Conservation (phyloP, 2,113 vertebrate species). For the Odocoileus hemionus region DNA sequence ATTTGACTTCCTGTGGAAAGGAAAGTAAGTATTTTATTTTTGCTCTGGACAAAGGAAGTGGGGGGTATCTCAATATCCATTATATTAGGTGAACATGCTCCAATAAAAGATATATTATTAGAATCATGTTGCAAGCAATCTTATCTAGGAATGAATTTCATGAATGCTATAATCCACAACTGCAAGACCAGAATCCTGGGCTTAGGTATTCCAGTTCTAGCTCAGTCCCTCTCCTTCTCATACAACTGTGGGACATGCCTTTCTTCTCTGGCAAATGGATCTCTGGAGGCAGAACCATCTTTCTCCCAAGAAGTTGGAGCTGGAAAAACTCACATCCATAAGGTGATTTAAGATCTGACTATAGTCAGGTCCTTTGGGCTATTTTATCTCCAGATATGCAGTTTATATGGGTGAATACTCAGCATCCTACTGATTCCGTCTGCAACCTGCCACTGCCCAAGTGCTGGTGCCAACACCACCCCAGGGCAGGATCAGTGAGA, state of each 20-base stretch:
- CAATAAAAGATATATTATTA: background rate
- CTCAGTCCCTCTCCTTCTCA: background rate
- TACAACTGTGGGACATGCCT: accelerated
- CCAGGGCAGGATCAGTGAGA: background rate
- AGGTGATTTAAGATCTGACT: background rate
- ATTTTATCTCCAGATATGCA: background rate
- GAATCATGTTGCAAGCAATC: background rate
- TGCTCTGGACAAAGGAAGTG: background rate
- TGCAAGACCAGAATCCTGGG: background rate
- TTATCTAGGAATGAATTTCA: background rate
- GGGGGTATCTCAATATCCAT: background rate
- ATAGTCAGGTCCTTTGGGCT: background rate
- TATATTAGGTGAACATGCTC: background rate
- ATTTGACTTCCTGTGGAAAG: background rate
- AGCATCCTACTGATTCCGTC: background rate
- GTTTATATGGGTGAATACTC: background rate
- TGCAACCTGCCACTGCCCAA: background rate
- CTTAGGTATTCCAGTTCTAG: background rate
- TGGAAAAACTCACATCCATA: background rate
- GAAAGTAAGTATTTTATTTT: background rate
- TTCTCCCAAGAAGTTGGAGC: background rate
- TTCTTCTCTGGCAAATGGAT: background rate
- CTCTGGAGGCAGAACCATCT: background rate
- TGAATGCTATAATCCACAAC: background rate
- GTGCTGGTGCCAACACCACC: too few relatives aligned